A percentile compares a stretch with the other conserved stretches of the same genome.
Evolutionary conservation across 2,113 vertebrate species (phyloP).

Genomic region (Jacana jacana): DNA sequence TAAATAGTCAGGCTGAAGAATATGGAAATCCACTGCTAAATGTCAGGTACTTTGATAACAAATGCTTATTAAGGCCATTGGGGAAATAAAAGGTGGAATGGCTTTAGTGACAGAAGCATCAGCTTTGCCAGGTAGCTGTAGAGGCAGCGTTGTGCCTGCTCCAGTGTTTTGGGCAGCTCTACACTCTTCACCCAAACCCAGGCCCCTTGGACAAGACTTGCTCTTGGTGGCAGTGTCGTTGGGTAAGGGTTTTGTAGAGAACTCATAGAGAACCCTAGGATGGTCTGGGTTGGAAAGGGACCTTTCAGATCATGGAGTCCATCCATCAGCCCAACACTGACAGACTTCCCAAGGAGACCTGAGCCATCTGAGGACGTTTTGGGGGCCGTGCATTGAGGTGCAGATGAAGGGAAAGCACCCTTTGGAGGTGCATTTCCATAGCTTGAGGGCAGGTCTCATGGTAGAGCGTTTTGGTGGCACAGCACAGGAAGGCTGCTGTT

Average conservation of each 20-base stretch:
- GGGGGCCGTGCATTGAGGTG: not conserved
- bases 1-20: not conserved
- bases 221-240: accelerated
- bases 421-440: accelerated
- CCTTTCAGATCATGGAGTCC: too few relatives aligned
- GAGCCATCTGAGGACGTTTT: accelerated
- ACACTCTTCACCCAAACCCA: not conserved
- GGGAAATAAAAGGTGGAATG: not conserved
- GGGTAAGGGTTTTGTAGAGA: not conserved
- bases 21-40: not conserved
- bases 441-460: not conserved
- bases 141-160: too few relatives aligned
- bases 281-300: too few relatives aligned
- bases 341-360: not conserved
- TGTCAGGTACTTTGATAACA: not conserved
- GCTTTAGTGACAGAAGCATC: not conserved
- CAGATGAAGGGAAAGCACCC: not conserved
- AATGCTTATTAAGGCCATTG: not conserved
- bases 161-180: not conserved
- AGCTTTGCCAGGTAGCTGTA: not conserved
- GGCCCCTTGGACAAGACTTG: not conserved
- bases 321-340: too few relatives aligned
- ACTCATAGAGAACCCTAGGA: too few relatives aligned
- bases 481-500: not conserved
- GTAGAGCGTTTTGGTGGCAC: accelerated